Percentiles rank a stretch among this genome's conserved stretches.
Evolutionary conservation across 2,888 invertebrate genomes (phyloP).

Genomic region (Cistogaster globosa): DNA sequence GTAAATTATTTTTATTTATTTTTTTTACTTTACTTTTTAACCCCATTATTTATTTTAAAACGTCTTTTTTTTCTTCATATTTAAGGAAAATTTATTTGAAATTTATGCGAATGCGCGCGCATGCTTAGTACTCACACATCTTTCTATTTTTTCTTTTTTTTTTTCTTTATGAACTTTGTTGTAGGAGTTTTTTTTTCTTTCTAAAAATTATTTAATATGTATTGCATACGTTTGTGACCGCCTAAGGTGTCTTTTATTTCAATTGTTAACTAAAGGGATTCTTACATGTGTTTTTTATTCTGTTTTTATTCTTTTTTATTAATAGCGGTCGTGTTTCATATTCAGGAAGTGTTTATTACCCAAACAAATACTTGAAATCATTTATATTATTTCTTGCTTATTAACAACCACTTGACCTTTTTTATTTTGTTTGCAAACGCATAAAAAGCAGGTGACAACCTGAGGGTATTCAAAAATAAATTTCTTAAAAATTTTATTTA

Average conservation of each 20-base stretch:
- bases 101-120: constrained; percentile 74
- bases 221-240: constrained; percentile 44
- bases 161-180: constrained; percentile 35
- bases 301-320: constrained; percentile 21
- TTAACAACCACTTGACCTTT: constrained; percentile 63
- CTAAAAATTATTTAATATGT: constrained; percentile 30
- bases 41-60: constrained; percentile 60
- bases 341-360: constrained; percentile 68
- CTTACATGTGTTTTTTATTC: constrained; percentile 42
- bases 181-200: constrained; percentile 50
- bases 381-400: constrained; percentile 48
- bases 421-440: background rate
- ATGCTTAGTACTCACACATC: constrained; percentile 53
- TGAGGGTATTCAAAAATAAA: constrained; percentile 49
- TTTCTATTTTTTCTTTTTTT: constrained; percentile 37
- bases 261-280: constrained; percentile 47
- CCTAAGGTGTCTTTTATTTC: constrained; percentile 65
- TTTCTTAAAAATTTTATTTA: constrained; percentile 7
- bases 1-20: constrained; percentile 24
- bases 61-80: constrained; percentile 52
- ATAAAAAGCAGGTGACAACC: constrained; percentile 68
- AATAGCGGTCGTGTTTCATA: constrained; percentile 54
- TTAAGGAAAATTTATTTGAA: constrained; percentile 75
- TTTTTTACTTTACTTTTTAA: constrained; percentile 18
- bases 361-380: constrained; percentile 71